These are phyloP conservation scores for Lagenorhynchus albirostris DNA, from an alignment of 2,113 vertebrate genomes.

Conservation along the genomic window DNA sequence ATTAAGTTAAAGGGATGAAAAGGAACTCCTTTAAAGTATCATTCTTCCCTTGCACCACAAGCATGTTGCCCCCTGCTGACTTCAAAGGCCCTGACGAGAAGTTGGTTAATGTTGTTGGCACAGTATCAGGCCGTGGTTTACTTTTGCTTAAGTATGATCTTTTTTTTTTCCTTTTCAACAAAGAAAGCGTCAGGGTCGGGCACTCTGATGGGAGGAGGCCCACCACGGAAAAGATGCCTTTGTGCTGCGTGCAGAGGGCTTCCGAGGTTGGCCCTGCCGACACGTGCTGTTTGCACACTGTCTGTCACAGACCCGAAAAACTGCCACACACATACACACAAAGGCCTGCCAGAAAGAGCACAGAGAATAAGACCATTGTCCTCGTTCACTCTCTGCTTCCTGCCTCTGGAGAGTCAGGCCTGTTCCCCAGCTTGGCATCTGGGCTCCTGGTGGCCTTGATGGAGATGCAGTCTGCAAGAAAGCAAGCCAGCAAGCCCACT, in stretches of 20 bases:
- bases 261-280: neutral
- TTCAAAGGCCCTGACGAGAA: slow-evolving; percentile 92
- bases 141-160: slow-evolving; percentile 87
- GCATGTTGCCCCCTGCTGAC: slow-evolving; percentile 94
- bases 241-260: slow-evolving; percentile 44
- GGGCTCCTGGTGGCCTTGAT: neutral
- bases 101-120: slow-evolving; percentile 95
- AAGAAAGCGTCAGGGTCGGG: slow-evolving; percentile 73
- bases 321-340: fast-evolving
- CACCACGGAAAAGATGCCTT: slow-evolving; percentile 33
- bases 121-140: slow-evolving; percentile 90
- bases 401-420: neutral
- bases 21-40: slow-evolving; percentile 98
- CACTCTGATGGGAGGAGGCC: slow-evolving; percentile 51
- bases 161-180: slow-evolving; percentile 71
- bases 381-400: neutral
- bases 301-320: neutral
- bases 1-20: slow-evolving; percentile 99
- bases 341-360: neutral
- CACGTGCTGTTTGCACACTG: neutral
- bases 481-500: neutral
- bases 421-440: fast-evolving
- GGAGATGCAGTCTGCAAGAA: neutral
- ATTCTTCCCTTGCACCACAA: slow-evolving; percentile 92
- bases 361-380: neutral